A percentile compares a stretch with the other conserved stretches of the same genome.
Evolutionary conservation across 2,797 vertebrate genomes (phyloP).

Genomic region (Crypturellus tataupa): DNA sequence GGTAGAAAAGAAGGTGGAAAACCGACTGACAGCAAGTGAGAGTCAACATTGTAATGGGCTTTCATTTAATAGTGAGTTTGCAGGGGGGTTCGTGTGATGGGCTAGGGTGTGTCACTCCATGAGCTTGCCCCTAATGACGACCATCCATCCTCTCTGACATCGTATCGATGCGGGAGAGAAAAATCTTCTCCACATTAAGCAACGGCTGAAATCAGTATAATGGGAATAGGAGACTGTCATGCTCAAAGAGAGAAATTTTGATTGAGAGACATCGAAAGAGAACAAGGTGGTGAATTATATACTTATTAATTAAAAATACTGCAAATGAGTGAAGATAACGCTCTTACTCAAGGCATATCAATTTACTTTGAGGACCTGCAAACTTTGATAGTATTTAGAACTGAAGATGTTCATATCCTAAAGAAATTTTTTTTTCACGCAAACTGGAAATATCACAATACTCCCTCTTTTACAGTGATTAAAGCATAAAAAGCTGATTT

Average conservation of each 20-base stretch:
- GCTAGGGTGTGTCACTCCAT: neutral
- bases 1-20: neutral
- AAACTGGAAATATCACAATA: neutral
- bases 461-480: neutral
- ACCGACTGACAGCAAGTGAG: neutral
- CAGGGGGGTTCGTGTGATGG: neutral
- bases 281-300: neutral
- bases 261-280: neutral
- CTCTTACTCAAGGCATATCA: neutral
- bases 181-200: neutral
- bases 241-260: neutral
- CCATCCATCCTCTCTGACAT: neutral
- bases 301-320: neutral
- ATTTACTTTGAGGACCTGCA: neutral
- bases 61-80: neutral
- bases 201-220: neutral
- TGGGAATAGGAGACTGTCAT: neutral
- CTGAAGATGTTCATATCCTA: neutral
- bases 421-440: neutral
- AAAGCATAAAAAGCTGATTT: neutral
- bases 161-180: neutral
- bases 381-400: neutral
- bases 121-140: neutral
- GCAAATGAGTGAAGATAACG: neutral
- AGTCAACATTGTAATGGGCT: neutral